A percentile compares a stretch with the other conserved stretches of the same genome.
Conservation (phyloP, 1,140 invertebrate genomes). For the Stenopsyche tienmushanensis region DNA sequence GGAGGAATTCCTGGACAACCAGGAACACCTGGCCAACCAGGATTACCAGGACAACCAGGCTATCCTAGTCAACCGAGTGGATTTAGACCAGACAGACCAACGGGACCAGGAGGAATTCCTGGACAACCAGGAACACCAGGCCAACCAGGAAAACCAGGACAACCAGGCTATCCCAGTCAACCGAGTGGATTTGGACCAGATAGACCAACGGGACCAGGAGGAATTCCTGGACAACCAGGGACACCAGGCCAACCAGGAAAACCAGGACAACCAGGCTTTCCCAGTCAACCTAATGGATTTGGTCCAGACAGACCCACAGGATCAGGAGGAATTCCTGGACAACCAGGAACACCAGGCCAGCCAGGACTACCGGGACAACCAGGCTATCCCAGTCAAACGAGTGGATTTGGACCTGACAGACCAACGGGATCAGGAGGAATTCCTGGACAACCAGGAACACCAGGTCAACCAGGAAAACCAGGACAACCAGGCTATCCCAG, state of each 20-base stretch:
- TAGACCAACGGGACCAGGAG: too few species aligned
- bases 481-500: constrained; percentile 31
- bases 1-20: constrained; percentile 40
- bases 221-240: constrained; percentile 30
- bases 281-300: background rate
- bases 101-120: constrained; percentile 23
- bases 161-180: constrained; percentile 23
- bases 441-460: constrained; percentile 29
- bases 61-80: constrained; percentile 19
- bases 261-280: constrained; percentile 20
- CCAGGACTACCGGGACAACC: constrained; percentile 24
- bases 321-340: constrained; percentile 22
- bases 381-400: constrained; percentile 13
- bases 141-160: constrained; percentile 37
- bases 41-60: constrained; percentile 38
- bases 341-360: constrained; percentile 26
- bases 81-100: constrained; percentile 22
- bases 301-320: constrained; percentile 16
- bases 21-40: constrained; percentile 42
- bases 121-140: constrained; percentile 18
- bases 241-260: too few species aligned
- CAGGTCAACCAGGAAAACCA: constrained; percentile 32
- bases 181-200: constrained; percentile 27
- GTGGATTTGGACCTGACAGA: too few species aligned
- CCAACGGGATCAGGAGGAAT: constrained; percentile 26